A percentile compares a stretch with the other conserved stretches of the same genome.
Conservation (phyloP, 1,140 invertebrate genomes). For the Oryctes rhinoceros region DNA sequence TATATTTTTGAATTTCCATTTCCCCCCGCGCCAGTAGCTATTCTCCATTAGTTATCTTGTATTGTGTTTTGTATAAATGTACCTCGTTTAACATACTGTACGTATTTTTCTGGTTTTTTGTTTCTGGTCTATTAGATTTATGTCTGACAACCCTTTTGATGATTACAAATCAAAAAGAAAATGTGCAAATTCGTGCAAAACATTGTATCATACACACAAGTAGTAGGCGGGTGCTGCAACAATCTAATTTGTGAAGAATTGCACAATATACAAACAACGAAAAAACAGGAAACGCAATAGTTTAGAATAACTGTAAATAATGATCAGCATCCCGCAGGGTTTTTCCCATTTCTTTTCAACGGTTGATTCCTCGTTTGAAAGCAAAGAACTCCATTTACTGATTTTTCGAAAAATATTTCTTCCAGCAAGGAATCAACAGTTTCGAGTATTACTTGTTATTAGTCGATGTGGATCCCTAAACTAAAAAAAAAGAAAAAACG, state of each 20-base stretch:
- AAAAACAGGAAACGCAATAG: slow-evolving; percentile 43
- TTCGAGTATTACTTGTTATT: slow-evolving; percentile 42
- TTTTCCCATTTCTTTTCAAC: not conserved
- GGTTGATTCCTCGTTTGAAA: not conserved
- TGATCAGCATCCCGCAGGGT: slow-evolving; percentile 23
- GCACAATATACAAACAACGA: slow-evolving; percentile 45
- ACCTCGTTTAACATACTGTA: not conserved
- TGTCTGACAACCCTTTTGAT: slow-evolving; percentile 27
- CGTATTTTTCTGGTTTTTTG: slow-evolving; percentile 21
- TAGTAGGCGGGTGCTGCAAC: slow-evolving; percentile 45
- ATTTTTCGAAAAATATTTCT: not conserved
- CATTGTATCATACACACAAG: slow-evolving; percentile 47
- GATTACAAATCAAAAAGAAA: slow-evolving; percentile 38
- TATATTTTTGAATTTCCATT: slow-evolving; percentile 25
- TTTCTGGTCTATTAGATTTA: not conserved
- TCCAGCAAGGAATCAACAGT: slow-evolving; percentile 9
- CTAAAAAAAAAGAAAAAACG: not conserved
- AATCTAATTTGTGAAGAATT: slow-evolving; percentile 48
- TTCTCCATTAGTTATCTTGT: slow-evolving; percentile 4
- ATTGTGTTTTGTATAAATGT: not conserved
- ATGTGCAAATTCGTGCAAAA: slow-evolving; percentile 51
- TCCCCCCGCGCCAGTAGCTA: not conserved
- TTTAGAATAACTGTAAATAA: slow-evolving; percentile 16
- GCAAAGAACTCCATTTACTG: not conserved
- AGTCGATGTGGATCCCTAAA: not conserved